Evolutionary conservation across 1,140 invertebrate genomes (phyloP).

Genomic region (Drosophila tani): DNA sequence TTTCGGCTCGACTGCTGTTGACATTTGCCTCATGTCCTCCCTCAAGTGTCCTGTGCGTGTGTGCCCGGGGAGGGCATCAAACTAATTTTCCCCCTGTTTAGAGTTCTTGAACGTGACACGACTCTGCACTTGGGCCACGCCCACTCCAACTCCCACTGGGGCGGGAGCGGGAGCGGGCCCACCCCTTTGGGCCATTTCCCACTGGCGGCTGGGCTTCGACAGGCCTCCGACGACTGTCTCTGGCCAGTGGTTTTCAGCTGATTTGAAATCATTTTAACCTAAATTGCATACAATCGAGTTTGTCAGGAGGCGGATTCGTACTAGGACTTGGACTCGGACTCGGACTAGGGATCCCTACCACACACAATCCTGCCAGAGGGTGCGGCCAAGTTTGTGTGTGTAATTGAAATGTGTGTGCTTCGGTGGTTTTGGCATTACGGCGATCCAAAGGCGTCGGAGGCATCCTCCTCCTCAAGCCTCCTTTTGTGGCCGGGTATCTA

Average conservation of each 20-base stretch:
- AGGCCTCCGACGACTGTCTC: constrained; percentile 31
- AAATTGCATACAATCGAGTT: constrained; percentile 80
- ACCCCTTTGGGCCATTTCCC: constrained; percentile 3
- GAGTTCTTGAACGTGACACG: constrained; percentile 80
- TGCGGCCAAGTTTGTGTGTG: constrained; percentile 36
- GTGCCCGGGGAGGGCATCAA: constrained; percentile 52
- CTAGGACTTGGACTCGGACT: background rate
- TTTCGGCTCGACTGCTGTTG: constrained; percentile 75
- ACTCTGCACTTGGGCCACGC: constrained; percentile 65
- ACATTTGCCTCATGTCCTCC: constrained; percentile 50
- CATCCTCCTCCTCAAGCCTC: background rate
- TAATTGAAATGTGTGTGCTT: constrained; percentile 48
- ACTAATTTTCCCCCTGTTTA: constrained; percentile 81
- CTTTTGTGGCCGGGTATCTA: background rate
- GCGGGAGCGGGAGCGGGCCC: background rate
- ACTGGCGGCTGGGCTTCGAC: constrained; percentile 33
- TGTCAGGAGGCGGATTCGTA: constrained; percentile 34
- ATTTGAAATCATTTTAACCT: constrained; percentile 78
- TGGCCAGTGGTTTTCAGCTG: constrained; percentile 66
- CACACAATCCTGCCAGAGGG: background rate
- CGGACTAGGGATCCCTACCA: background rate
- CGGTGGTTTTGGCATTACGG: constrained; percentile 12
- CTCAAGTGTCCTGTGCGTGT: constrained; percentile 33
- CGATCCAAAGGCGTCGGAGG: constrained; percentile 18
- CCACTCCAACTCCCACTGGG: constrained; percentile 29